phyloP scores from a whole-genome alignment of 2,888 invertebrate genomes.

The Metalampra italica region DNA sequence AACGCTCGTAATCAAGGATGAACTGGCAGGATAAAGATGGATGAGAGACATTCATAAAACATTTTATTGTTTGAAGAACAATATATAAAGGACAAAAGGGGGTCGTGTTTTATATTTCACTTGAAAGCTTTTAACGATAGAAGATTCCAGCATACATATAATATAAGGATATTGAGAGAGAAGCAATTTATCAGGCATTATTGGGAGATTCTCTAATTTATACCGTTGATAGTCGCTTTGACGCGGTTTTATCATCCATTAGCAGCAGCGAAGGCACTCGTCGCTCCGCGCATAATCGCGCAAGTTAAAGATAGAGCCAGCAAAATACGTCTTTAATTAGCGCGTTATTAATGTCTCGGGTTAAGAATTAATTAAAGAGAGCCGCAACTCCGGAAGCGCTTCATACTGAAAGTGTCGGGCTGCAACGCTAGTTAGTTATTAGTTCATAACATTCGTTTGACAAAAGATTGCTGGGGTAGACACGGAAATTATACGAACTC shows the following conservation, averaged over 20 bases:
- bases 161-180: slow-evolving; percentile 35
- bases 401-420: slow-evolving; percentile 35
- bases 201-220: slow-evolving; percentile 50
- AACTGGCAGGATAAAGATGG: slow-evolving; percentile 1
- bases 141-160: slow-evolving; percentile 36
- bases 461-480: no score
- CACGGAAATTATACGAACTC: no score
- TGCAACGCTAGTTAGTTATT: slow-evolving; percentile 7
- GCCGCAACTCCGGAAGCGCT: slow-evolving; percentile 24
- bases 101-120: slow-evolving; percentile 1
- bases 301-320: slow-evolving; percentile 38
- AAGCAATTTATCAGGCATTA: slow-evolving; percentile 54
- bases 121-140: slow-evolving; percentile 28
- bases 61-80: slow-evolving; percentile 4
- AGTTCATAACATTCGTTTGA: slow-evolving; percentile 34
- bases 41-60: slow-evolving; percentile 3
- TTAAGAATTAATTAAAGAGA: slow-evolving; percentile 47
- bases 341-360: slow-evolving; percentile 45
- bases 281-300: slow-evolving; percentile 29
- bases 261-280: slow-evolving; percentile 16
- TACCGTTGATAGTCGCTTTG: slow-evolving; percentile 48
- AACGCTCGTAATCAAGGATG: slow-evolving; percentile 2
- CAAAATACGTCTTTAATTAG: slow-evolving; percentile 42
- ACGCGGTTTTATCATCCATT: slow-evolving; percentile 59
- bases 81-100: slow-evolving; percentile 3